Evolutionary conservation across 2,888 invertebrate species (phyloP), one percentile per base, ranked within the genome.

Genomic region (Synanthedon myopaeformis): DNA sequence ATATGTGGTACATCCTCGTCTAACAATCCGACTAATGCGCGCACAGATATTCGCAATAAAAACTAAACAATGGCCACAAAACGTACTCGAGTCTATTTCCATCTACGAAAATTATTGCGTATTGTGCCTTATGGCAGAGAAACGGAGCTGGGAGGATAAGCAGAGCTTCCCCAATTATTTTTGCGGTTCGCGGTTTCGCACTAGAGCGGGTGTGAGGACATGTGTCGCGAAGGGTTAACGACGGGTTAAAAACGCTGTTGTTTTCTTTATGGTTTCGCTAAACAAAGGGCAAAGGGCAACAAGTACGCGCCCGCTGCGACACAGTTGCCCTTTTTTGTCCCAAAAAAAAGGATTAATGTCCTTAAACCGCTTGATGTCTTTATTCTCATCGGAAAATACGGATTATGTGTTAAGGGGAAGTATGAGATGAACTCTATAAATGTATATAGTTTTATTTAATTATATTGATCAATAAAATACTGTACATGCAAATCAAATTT

Each of bases 161-260:
- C 13, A 50, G 19, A 51, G 10, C 12, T n/a, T 23, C 51, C 51
- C 28, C 28, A 41, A 56, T 55, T 54, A 52, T 54, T 59, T 59
- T 64, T 58, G 58, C 57, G 60, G 60, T 69, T 71, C 65, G 64
- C 70, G 69, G 71, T 63, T 75, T 76, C 66, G 59, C 71, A 66
- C 69, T 62, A 56, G 65, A n/a, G 8, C 54, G 28, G n/a, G 11
- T 64, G 62, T 64, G 63, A 59, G 63, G 64, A 79, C 83, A 82
- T 81, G 77, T 82, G 82, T 66, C 63, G 67, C 62, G 67, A 79
- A 79, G 81, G 82, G 82, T 79, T 81, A 77, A 72, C 68, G 64
- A 62, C 70, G 78, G 80, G 82, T 77, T 74, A 74, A 72, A 53
- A 73, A 70, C 70, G 70, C 66, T 69, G 74, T 76, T 82, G 82